These are phyloP conservation scores for Micronisus gabar DNA, from an alignment of 2,113 vertebrate species.

Conservation along the genomic window DNA sequence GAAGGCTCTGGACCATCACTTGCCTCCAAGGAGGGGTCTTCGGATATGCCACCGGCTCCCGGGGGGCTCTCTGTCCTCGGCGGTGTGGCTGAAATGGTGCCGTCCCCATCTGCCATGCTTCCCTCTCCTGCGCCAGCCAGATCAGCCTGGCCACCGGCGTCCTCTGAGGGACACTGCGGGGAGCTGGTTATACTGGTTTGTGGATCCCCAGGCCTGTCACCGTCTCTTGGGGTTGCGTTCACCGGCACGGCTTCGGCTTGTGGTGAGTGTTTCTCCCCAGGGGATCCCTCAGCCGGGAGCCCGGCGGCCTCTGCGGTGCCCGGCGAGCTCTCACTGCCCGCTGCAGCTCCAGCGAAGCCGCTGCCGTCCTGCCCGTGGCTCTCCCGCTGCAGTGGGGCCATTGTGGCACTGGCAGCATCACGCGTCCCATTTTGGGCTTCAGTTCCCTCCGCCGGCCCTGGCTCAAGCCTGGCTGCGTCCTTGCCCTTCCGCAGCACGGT, in stretches of 20 bases:
- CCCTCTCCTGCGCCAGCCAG: not conserved
- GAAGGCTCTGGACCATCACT: not conserved
- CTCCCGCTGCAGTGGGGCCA: rapidly evolving
- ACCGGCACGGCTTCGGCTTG: rapidly evolving
- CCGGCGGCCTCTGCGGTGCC: rapidly evolving
- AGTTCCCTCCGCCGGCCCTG: not conserved
- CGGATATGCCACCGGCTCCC: rapidly evolving
- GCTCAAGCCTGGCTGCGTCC: not conserved
- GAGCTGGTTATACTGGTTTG: not conserved
- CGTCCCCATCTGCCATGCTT: not conserved
- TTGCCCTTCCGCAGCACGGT: constrained; percentile 20
- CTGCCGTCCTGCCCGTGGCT: not conserved
- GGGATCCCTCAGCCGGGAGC: not conserved
- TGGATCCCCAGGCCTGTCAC: not conserved
- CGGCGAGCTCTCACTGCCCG: rapidly evolving
- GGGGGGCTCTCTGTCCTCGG: not conserved
- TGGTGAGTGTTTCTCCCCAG: not conserved
- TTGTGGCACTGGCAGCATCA: rapidly evolving
- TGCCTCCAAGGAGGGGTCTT: not conserved
- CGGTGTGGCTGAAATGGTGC: not conserved
- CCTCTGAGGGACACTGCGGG: not conserved
- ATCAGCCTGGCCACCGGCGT: not conserved
- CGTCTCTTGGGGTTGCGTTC: not conserved
- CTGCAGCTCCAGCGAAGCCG: rapidly evolving
- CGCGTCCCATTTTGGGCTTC: not conserved